phyloP scores from a whole-genome alignment of 2,888 invertebrate genomes.

The Scaptomyza caliginosa region DNA sequence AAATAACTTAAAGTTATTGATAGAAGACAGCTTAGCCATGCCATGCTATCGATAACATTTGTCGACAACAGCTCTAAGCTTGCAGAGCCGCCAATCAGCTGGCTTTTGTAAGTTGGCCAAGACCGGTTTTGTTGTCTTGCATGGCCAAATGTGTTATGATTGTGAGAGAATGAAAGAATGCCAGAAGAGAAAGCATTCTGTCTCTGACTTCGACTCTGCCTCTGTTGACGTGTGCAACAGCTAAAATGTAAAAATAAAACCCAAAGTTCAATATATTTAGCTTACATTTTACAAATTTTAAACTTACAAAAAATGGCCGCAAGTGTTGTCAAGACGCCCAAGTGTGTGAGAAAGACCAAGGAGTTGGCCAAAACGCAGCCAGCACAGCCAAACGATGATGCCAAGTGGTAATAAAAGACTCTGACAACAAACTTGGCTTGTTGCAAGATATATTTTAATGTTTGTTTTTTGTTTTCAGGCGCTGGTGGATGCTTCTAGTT shows the following conservation, averaged over 20 bases:
- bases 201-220: constrained; percentile 12
- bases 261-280: background rate
- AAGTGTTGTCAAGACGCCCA: constrained; percentile 61
- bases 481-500: constrained; percentile 89
- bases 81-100: constrained; percentile 33
- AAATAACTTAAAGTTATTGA: too few relatives aligned
- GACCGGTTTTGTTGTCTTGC: constrained; percentile 53
- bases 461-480: constrained; percentile 52
- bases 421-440: constrained; percentile 49
- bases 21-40: background rate
- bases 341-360: constrained; percentile 40
- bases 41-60: constrained; percentile 36
- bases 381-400: constrained; percentile 2
- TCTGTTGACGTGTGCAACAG: constrained; percentile 69
- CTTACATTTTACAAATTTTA: background rate
- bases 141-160: constrained; percentile 42
- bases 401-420: constrained; percentile 64
- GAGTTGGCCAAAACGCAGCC: constrained; percentile 12
- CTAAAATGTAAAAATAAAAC: constrained; percentile 33
- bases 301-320: constrained; percentile 45
- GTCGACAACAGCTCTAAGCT: constrained; percentile 12
- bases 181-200: constrained; percentile 69
- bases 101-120: constrained; percentile 26
- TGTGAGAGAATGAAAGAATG: constrained; percentile 46
- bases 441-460: background rate